phyloP scores from a whole-genome alignment of 1,140 invertebrate genomes.

The Drosophila repleta region DNA sequence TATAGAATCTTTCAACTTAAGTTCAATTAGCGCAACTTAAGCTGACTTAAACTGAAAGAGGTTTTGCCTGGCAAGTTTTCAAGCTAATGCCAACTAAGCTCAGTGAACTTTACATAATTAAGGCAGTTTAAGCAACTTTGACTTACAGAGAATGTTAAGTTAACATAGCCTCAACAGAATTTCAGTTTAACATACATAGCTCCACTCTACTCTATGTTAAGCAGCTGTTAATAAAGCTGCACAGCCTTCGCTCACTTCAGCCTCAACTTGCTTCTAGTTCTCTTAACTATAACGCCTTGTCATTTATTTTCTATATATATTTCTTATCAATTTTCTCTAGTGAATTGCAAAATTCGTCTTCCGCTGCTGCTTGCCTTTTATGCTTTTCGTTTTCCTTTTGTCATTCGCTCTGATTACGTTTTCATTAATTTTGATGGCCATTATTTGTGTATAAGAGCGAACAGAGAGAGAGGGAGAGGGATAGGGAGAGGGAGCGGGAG shows the following conservation, averaged over 20 bases:
- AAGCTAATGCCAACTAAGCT: no score
- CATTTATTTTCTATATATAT: no score
- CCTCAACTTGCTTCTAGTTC: no score
- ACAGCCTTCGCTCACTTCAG: no score
- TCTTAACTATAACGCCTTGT: no score
- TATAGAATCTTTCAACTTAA: neutral
- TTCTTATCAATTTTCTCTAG: no score
- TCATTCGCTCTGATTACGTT: conserved; percentile 6
- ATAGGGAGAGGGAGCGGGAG: neutral
- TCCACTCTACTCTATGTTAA: neutral
- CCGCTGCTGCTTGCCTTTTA: neutral
- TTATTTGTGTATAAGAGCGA: conserved; percentile 24
- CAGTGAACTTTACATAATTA: no score
- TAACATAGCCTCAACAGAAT: neutral
- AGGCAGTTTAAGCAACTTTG: neutral
- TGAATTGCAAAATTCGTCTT: neutral
- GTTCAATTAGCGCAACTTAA: no score
- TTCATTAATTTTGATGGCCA: conserved; percentile 20
- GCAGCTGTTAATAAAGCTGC: neutral
- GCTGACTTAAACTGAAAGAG: no score
- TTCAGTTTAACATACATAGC: neutral
- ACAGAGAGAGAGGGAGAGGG: neutral
- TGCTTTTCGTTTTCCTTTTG: neutral
- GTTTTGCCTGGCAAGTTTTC: no score
- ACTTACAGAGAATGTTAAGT: neutral